Percentiles rank a stretch among this genome's conserved stretches.
phyloP scores from a whole-genome alignment of 2,888 invertebrate genomes.

The Sphaerophoria rueppellii region DNA sequence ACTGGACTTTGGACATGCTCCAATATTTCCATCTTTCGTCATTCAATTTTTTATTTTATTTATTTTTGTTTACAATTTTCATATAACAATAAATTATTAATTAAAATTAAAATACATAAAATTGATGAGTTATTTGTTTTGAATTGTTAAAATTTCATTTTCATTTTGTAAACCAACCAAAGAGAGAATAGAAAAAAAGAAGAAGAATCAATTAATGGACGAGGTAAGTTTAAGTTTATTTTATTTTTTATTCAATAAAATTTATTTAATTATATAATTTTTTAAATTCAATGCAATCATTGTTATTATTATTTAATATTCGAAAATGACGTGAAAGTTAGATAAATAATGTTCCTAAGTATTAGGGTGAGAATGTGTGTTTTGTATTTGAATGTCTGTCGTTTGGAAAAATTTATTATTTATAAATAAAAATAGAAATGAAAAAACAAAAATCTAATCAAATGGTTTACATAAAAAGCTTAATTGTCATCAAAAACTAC shows the following conservation, averaged over 20 bases:
- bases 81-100: slow-evolving; percentile 24
- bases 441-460: no score
- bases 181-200: slow-evolving; percentile 72
- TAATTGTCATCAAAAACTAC: no score
- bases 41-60: slow-evolving; percentile 49
- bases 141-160: slow-evolving; percentile 12
- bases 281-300: slow-evolving; percentile 5
- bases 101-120: slow-evolving; percentile 42
- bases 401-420: not conserved
- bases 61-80: slow-evolving; percentile 17
- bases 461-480: no score
- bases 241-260: slow-evolving; percentile 27
- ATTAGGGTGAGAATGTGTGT: not conserved
- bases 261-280: slow-evolving; percentile 32
- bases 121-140: slow-evolving; percentile 42
- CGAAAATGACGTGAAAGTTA: slow-evolving; percentile 2
- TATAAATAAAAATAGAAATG: no score
- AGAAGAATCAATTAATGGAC: slow-evolving; percentile 71
- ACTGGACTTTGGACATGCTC: slow-evolving; percentile 82
- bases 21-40: slow-evolving; percentile 81
- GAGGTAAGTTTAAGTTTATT: slow-evolving; percentile 56
- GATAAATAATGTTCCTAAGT: not conserved
- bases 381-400: not conserved
- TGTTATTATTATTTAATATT: slow-evolving; percentile 6
- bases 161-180: slow-evolving; percentile 67